A percentile compares a stretch with the other conserved stretches of the same genome.
Conservation (phyloP, 1,140 invertebrate species). For the Lasaia peninsularis region DNA sequence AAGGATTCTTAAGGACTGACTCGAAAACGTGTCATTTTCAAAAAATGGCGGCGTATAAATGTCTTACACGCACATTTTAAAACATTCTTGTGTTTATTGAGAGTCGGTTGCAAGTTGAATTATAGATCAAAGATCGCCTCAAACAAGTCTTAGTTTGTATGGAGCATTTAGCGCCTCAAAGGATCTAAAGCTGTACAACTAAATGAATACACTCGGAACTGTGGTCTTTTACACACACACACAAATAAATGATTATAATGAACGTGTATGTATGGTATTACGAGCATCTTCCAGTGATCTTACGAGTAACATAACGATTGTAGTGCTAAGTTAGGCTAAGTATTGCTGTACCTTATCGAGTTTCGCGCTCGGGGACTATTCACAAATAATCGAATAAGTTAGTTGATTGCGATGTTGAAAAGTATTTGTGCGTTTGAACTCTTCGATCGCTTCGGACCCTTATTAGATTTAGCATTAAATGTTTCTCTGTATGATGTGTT, state of each 20-base stretch:
- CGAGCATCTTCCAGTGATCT: constrained; percentile 74
- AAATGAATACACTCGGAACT: background rate
- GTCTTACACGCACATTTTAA: too few species aligned
- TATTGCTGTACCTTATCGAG: constrained; percentile 69
- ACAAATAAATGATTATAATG: constrained; percentile 53
- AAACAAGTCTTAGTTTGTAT: too few species aligned
- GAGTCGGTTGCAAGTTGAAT: too few species aligned
- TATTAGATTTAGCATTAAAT: constrained; percentile 60
- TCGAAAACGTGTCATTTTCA: too few species aligned
- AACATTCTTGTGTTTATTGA: too few species aligned
- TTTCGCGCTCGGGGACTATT: constrained; percentile 55
- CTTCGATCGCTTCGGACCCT: constrained; percentile 57
- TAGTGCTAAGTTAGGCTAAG: constrained; percentile 68
- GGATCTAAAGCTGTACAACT: background rate
- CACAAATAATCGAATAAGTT: constrained; percentile 66
- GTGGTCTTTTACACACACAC: constrained; percentile 38
- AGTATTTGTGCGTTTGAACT: constrained; percentile 46
- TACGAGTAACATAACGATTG: constrained; percentile 59
- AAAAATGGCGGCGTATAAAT: too few species aligned
- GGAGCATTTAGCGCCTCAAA: background rate
- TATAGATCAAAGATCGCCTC: too few species aligned
- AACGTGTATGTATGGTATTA: constrained; percentile 59
- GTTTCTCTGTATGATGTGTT: constrained; percentile 71
- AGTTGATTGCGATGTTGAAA: constrained; percentile 45
- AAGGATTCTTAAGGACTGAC: too few species aligned